phyloP scores from a whole-genome alignment of 2,888 invertebrate species.

The Steinernema hermaphroditum region DNA sequence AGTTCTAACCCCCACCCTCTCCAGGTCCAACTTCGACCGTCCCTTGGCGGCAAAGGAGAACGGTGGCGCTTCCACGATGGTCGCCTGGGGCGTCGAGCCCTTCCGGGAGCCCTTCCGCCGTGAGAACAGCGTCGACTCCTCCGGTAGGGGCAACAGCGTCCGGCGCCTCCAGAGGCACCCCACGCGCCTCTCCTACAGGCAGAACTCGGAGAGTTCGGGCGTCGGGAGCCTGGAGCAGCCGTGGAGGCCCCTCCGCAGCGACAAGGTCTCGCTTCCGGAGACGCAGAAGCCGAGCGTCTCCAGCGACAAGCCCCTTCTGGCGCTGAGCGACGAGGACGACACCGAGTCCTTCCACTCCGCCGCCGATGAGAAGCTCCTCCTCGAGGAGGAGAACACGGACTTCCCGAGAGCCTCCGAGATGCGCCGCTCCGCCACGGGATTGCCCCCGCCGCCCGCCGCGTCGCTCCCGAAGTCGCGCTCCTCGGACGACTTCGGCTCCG shows the following conservation, averaged over 20 bases:
- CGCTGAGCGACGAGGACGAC: constrained; percentile 16
- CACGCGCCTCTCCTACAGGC: neutral
- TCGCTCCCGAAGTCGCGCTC: constrained; percentile 9
- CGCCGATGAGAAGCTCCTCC: neutral
- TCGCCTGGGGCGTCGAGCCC: neutral
- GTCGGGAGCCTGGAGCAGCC: neutral
- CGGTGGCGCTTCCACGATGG: neutral
- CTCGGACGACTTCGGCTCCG: neutral
- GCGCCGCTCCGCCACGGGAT: neutral
- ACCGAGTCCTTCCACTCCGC: neutral
- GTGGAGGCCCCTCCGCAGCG: neutral
- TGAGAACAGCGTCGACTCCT: constrained; percentile 3
- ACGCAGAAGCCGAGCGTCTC: constrained; percentile 19
- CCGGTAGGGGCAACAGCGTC: neutral
- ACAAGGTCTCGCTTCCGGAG: neutral
- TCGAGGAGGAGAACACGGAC: no score
- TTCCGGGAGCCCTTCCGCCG: neutral
- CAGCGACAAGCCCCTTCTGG: constrained; percentile 23
- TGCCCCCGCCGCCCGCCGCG: neutral
- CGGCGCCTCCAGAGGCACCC: constrained; percentile 11
- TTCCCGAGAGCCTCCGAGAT: neutral
- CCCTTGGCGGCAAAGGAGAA: neutral
- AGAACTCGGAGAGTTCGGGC: constrained; percentile 7
- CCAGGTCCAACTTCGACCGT: constrained; percentile 24
- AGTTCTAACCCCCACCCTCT: neutral